A percentile compares a stretch with the other conserved stretches of the same genome.
phyloP scores from a whole-genome alignment of 2,113 vertebrate species.

The Caloenas nicobarica region DNA sequence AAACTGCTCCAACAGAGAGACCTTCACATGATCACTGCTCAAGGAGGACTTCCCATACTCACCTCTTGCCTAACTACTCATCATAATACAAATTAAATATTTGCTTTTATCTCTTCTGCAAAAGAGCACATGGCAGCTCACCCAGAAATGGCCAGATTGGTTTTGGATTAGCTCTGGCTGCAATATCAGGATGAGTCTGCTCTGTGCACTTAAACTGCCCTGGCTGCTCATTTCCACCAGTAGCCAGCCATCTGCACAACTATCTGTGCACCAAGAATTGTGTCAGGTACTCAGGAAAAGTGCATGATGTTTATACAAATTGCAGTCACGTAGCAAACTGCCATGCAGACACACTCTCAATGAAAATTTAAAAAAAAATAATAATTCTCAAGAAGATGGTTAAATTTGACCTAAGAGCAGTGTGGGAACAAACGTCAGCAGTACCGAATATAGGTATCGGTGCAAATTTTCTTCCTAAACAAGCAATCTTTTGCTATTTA shows the following conservation, averaged over 20 bases:
- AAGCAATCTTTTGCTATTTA: conserved; percentile 43
- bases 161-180: background rate
- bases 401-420: background rate
- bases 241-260: background rate
- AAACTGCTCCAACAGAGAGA: background rate
- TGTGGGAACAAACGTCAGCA: background rate
- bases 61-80: background rate
- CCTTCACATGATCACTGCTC: background rate
- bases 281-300: background rate
- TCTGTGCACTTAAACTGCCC: background rate
- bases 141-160: background rate
- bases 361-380: background rate
- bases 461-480: conserved; percentile 42
- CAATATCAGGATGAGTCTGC: background rate
- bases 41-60: background rate
- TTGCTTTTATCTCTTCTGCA: background rate
- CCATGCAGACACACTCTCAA: rapidly evolving
- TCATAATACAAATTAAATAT: background rate
- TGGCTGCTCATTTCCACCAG: background rate
- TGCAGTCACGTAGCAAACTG: background rate
- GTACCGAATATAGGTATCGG: conserved; percentile 15
- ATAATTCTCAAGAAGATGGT: background rate
- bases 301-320: rapidly evolving
- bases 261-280: background rate
- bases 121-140: background rate